phyloP scores from a whole-genome alignment of 92 coral and sea anemone genomes.

The Montipora capitata region DNA sequence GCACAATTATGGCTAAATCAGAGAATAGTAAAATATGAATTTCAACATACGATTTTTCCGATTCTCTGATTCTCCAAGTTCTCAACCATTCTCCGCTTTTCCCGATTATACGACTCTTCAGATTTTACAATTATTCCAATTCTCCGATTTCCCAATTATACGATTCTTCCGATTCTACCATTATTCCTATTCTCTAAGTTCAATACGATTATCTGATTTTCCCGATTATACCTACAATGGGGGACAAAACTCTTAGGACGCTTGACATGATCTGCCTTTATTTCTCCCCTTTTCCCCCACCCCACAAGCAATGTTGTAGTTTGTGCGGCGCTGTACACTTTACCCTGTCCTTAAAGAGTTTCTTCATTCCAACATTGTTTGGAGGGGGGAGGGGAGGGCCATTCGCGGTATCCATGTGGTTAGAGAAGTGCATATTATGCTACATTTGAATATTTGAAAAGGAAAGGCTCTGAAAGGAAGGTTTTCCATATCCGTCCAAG shows the following conservation, averaged over 20 bases:
- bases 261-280: background rate
- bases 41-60: no score
- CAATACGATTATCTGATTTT: no score
- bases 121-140: no score
- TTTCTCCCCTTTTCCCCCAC: conserved; percentile 25
- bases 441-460: conserved; percentile 22
- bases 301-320: conserved; percentile 43
- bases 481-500: background rate
- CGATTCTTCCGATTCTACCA: no score
- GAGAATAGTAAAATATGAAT: no score
- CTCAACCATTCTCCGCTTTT: no score
- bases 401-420: conserved; percentile 7
- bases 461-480: background rate
- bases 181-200: no score
- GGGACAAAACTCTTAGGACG: conserved; percentile 17
- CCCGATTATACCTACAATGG: background rate
- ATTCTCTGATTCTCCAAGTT: no score
- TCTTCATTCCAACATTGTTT: conserved; percentile 9
- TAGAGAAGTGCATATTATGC: conserved; percentile 33
- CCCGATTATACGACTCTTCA: no score
- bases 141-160: no score
- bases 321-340: background rate
- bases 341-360: background rate
- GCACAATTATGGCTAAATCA: no score
- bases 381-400: conserved; percentile 9